These are phyloP conservation scores for Pheosia tremula DNA, from an alignment of 2,888 invertebrate genomes.

Conservation along the genomic window DNA sequence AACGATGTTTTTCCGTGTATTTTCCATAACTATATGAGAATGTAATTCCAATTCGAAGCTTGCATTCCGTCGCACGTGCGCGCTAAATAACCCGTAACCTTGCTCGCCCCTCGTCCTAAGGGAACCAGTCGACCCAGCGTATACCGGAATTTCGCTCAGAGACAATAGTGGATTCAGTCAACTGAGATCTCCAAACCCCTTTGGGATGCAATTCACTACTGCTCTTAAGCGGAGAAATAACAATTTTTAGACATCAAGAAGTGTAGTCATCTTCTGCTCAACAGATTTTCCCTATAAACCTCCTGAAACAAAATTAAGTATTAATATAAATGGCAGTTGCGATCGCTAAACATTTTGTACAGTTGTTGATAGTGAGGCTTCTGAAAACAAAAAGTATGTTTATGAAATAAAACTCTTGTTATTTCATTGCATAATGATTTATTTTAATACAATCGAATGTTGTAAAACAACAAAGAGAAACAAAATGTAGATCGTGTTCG, in stretches of 20 bases:
- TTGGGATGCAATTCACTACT: slow-evolving; percentile 28
- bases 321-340: slow-evolving; percentile 14
- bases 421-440: not conserved
- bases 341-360: slow-evolving; percentile 7
- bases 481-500: slow-evolving; percentile 20
- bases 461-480: slow-evolving; percentile 16
- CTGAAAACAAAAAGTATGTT: not conserved
- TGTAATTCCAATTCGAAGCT: not conserved
- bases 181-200: slow-evolving; percentile 42
- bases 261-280: slow-evolving; percentile 35
- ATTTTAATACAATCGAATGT: not conserved
- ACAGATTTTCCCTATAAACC: slow-evolving; percentile 31
- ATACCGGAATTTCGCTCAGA: slow-evolving; percentile 58
- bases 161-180: slow-evolving; percentile 53
- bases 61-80: slow-evolving; percentile 55
- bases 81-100: slow-evolving; percentile 71
- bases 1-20: not conserved
- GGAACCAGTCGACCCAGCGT: slow-evolving; percentile 68
- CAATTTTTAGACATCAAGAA: slow-evolving; percentile 40
- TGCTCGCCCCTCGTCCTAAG: slow-evolving; percentile 72
- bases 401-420: not conserved
- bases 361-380: slow-evolving; percentile 11
- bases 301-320: slow-evolving; percentile 21
- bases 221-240: slow-evolving; percentile 40
- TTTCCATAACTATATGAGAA: slow-evolving; percentile 3